Evolutionary conservation across 2,797 vertebrate species (phyloP), one percentile per base, ranked within the genome.

Genomic region (Megalops cyprinoides): DNA sequence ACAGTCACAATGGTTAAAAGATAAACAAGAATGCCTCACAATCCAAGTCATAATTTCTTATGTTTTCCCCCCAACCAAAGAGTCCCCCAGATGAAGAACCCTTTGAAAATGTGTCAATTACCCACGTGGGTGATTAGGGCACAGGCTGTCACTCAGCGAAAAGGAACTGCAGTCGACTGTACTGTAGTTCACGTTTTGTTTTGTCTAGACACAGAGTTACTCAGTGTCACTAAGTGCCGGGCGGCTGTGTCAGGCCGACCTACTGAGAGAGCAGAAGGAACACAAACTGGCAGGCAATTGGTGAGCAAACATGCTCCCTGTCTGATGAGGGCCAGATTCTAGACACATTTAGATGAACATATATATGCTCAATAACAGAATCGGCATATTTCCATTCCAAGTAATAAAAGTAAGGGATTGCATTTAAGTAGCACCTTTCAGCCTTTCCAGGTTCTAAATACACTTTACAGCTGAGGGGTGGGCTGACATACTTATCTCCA

Each of bases 231-330:
- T 44, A 46, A 80, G 69, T 8, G 71, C 82, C 79, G 80, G 76
- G 73, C 79, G 79, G 77, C 81, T 79, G 77, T 81, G 85, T 87
- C 86, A 87, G 56, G 79, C 73, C 86, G 87, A 88, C 87, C 87
- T 82, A 82, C 79, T 83, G 83, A 82, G 80, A 76, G 34, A 73
- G 65, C 79, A 69, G 65, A 34, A 18, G 65, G 12, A 69, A 37
- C 15, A 7, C 15, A 84, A 81, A 87, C 69, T 77, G 79, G 56
- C 65, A 60, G 79, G 55, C 62, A 62, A 79, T 73, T 31, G n/a
- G 78, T 49, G 44, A 53, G 76, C 12, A 69, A 15, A 69, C 31
- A 37, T 14, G 65, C 25, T 12, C 25, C 37, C 10, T 14, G 37
- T 37, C 34, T 28, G 7, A 37, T 14, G 3, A 69, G 31, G 31